These are phyloP conservation scores for Ectemnius continuus DNA, from an alignment of 2,888 invertebrate genomes.

Conservation along the genomic window DNA sequence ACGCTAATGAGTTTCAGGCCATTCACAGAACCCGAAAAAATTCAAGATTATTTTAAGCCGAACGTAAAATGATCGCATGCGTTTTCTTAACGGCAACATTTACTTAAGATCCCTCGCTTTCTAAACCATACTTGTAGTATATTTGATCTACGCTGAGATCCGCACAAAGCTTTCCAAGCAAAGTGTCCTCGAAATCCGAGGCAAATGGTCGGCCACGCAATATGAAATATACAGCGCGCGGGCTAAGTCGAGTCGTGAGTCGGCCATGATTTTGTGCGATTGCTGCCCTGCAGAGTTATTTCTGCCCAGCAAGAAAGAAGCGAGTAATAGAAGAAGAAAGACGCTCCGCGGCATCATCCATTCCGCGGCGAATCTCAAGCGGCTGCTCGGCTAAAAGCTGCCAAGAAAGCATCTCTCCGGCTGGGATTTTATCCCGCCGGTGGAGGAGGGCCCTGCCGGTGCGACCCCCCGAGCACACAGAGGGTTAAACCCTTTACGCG, in stretches of 20 bases:
- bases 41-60: slow-evolving; percentile 38
- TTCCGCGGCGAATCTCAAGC: background rate
- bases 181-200: too few relatives aligned
- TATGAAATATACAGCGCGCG: too few relatives aligned
- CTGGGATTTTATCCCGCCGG: slow-evolving; percentile 25
- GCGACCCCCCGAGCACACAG: slow-evolving; percentile 36
- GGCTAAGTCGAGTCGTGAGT: too few relatives aligned
- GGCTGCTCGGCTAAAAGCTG: slow-evolving; percentile 35
- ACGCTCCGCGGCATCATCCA: background rate
- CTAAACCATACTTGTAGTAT: too few relatives aligned
- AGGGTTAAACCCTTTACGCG: slow-evolving; percentile 68
- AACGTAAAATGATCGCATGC: background rate
- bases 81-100: too few relatives aligned
- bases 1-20: slow-evolving; percentile 52
- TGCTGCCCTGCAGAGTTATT: too few relatives aligned
- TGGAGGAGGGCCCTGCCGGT: slow-evolving; percentile 6
- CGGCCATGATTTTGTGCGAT: too few relatives aligned
- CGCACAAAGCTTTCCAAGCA: too few relatives aligned
- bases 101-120: too few relatives aligned
- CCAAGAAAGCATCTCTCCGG: slow-evolving; percentile 45
- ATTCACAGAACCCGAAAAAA: slow-evolving; percentile 30
- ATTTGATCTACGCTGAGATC: too few relatives aligned
- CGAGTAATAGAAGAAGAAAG: background rate
- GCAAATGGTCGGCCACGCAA: too few relatives aligned
- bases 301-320: too few relatives aligned